Evolutionary conservation across 2,888 invertebrate genomes (phyloP), one percentile per base, ranked within the genome.

Genomic region (Lasioglossum oenotherae): DNA sequence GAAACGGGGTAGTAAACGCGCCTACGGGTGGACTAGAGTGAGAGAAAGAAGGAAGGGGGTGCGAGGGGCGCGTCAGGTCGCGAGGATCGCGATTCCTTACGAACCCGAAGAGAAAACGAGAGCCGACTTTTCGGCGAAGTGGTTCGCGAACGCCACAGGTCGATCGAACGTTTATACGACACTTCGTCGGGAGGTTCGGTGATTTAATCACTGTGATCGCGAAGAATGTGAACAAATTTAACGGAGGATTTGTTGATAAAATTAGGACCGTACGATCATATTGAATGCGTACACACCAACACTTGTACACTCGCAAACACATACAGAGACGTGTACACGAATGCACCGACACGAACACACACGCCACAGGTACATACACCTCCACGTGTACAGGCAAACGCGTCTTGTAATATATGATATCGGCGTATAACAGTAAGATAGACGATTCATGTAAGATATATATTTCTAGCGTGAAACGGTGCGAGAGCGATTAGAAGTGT

Each of bases 371-470:
- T 53, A 57, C n/a, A 2, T 31, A 31, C 64, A 64, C 19, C 8
- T 19, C 3, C 19, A 31, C 64, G 67, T 74, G 35, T 60, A 49
- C 49, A 74, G 49, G 35, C 10, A 12, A 76, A 57, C 81, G 78
- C 88, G 83, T 89, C 85, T 87, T 91, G 91, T 91, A 91, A 89
- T 80, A 89, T 91, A 91, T 87, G 88, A 82, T 88, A 87, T 82
- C 74, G 85, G 84, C 82, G 82, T 88, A 85, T 88, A 88, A 90
- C 80, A 72, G 88, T 88, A 89, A 88, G 85, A 87, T 91, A 91
- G 86, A 84, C 88, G 91, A 92, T 93, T 90, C 88, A 86, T 93
- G 93, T 93, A 93, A 93, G 91, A 93, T 93, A 91, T 93, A 91
- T 85, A 92, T 91, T 93, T 92, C 88, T 92, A 92, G 90, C 84